These are phyloP conservation scores for Corvus cornix DNA, from an alignment of 2,113 vertebrate genomes.

Conservation along the genomic window DNA sequence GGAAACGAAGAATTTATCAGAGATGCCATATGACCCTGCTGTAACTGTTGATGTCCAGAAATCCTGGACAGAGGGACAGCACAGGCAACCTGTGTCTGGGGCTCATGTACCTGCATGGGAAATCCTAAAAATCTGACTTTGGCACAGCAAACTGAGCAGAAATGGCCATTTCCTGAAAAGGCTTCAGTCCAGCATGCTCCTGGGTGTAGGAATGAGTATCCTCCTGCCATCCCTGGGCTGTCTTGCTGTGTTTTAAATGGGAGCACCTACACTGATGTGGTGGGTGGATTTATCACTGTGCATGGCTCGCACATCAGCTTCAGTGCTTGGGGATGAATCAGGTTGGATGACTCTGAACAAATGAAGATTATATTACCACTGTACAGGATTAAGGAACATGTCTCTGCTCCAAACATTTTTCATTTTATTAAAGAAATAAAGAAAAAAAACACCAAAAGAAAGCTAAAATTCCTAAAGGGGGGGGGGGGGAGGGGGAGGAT, in stretches of 20 bases:
- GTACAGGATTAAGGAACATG: slow-evolving; percentile 1
- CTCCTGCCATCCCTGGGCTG: background rate
- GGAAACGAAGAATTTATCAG: background rate
- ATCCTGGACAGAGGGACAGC: background rate
- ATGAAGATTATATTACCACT: background rate
- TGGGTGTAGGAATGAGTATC: background rate
- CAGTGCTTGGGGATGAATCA: background rate
- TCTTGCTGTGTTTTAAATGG: background rate
- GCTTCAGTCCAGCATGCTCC: background rate
- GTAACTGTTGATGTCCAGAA: background rate
- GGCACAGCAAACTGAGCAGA: background rate
- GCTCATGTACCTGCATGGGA: fast-evolving
- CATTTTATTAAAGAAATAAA: background rate
- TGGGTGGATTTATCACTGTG: background rate
- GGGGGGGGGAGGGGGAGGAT: too few relatives aligned
- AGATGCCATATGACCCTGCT: background rate
- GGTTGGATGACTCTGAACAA: slow-evolving; percentile 1
- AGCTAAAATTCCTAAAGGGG: background rate
- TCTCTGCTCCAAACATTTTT: background rate
- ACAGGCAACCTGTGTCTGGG: too few relatives aligned
- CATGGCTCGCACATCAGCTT: background rate
- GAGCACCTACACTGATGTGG: background rate
- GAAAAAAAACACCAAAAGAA: background rate
- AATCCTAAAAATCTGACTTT: background rate
- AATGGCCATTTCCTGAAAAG: background rate